Conservation (phyloP, 1,140 invertebrate species). For the Stenopsyche tienmushanensis region DNA sequence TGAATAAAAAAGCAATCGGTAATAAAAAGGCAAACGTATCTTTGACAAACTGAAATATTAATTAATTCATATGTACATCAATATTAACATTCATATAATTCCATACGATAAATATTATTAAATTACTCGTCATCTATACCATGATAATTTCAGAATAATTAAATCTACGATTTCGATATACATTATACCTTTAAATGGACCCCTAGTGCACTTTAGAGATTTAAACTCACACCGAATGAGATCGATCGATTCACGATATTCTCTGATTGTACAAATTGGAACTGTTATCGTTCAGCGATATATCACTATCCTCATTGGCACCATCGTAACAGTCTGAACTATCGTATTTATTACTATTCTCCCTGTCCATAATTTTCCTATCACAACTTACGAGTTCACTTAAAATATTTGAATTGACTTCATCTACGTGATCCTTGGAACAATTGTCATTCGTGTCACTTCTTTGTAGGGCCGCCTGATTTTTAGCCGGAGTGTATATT, state of each 20-base stretch:
- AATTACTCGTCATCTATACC: no score
- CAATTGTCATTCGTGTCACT: constrained; percentile 31
- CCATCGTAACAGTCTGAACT: constrained; percentile 8
- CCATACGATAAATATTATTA: no score
- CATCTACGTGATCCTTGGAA: constrained; percentile 23
- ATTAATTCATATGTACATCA: no score
- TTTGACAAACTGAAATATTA: no score
- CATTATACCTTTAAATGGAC: constrained; percentile 15
- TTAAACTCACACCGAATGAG: neutral
- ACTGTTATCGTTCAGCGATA: constrained; percentile 30
- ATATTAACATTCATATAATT: no score
- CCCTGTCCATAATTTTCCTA: constrained; percentile 26
- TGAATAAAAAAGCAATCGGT: no score
- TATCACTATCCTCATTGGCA: constrained; percentile 26
- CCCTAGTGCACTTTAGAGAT: neutral
- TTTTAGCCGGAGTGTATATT: neutral
- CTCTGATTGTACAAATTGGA: constrained; percentile 19
- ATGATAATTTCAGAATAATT: no score
- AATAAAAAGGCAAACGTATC: no score
- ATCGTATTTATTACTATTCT: constrained; percentile 28
- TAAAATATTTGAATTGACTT: constrained; percentile 40
- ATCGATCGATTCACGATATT: constrained; percentile 34
- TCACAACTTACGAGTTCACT: constrained; percentile 36
- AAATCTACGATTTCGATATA: no score
- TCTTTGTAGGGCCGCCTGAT: neutral